Conservation (phyloP, 2,888 invertebrate species). For the Synergus laeviventris region DNA sequence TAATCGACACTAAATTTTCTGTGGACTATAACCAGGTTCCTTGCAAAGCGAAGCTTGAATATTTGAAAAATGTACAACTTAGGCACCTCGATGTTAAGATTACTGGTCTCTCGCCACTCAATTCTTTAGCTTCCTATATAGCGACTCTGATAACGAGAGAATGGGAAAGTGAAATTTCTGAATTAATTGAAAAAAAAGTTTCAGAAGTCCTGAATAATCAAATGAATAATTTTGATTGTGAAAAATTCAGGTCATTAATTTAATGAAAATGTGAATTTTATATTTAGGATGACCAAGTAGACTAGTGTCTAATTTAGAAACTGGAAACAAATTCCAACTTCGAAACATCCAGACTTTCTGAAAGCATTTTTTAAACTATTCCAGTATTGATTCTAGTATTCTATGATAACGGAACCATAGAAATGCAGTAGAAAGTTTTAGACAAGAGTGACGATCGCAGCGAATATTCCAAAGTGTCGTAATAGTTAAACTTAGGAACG, state of each 20-base stretch:
- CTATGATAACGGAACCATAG: background rate
- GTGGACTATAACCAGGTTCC: constrained; percentile 55
- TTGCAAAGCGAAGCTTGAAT: constrained; percentile 50
- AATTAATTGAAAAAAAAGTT: constrained; percentile 48
- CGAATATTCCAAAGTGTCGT: constrained; percentile 4
- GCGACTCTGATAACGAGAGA: constrained; percentile 53
- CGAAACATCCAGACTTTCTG: no score
- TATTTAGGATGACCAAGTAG: background rate
- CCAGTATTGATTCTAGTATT: background rate
- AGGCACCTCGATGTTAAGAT: constrained; percentile 53
- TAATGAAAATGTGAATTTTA: background rate
- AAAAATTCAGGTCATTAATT: constrained; percentile 53
- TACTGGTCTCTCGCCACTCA: constrained; percentile 56
- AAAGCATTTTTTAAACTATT: background rate
- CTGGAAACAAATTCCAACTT: no score
- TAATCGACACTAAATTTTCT: constrained; percentile 45
- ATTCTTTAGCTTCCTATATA: constrained; percentile 51
- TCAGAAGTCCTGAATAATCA: constrained; percentile 36
- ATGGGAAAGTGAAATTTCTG: constrained; percentile 52
- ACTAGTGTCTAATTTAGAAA: no score
- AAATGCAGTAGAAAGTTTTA: constrained; percentile 3
- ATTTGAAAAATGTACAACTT: constrained; percentile 52
- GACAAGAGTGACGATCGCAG: background rate
- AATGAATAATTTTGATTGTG: constrained; percentile 54
- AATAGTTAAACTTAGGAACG: background rate